Percentiles rank a stretch among this genome's conserved stretches.
phyloP scores from a whole-genome alignment of 2,797 vertebrate genomes.

The Furcifer pardalis region DNA sequence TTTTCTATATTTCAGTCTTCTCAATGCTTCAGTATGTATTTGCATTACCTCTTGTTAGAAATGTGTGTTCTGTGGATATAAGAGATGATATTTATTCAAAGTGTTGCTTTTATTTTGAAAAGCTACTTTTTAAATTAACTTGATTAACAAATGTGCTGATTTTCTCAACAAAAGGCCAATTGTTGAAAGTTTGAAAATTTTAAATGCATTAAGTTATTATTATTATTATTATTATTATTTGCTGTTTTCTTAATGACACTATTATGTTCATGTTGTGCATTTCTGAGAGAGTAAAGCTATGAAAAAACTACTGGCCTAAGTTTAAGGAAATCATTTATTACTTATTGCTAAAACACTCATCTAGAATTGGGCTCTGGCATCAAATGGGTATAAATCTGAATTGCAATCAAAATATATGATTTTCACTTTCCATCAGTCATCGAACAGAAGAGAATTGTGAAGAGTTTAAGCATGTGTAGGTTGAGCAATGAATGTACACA shows the following conservation, averaged over 20 bases:
- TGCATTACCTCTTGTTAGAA: conserved; percentile 76
- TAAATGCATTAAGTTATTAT: conserved; percentile 79
- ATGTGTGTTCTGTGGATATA: conserved; percentile 77
- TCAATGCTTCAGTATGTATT: conserved; percentile 74
- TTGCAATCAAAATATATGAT: not conserved
- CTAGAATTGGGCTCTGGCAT: not conserved
- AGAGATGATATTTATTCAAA: conserved; percentile 83
- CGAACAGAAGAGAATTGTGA: not conserved
- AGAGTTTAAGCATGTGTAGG: not conserved
- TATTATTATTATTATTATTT: too few species aligned
- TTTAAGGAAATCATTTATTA: conserved; percentile 32
- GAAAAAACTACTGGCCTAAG: conserved; percentile 58
- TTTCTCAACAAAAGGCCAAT: conserved; percentile 71
- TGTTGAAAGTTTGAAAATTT: conserved; percentile 73
- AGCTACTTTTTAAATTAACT: conserved; percentile 93
- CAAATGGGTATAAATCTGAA: not conserved
- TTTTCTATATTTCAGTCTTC: conserved; percentile 63
- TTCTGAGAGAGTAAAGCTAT: conserved; percentile 80
- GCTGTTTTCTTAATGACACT: conserved; percentile 77
- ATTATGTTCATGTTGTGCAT: conserved; percentile 80
- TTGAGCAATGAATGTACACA: not conserved
- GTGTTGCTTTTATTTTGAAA: conserved; percentile 98
- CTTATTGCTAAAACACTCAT: not conserved
- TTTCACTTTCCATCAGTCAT: not conserved
- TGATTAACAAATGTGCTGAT: conserved; percentile 87